These are phyloP conservation scores for Epinephelus awoara DNA, from an alignment of 2,797 vertebrate genomes.

Conservation along the genomic window DNA sequence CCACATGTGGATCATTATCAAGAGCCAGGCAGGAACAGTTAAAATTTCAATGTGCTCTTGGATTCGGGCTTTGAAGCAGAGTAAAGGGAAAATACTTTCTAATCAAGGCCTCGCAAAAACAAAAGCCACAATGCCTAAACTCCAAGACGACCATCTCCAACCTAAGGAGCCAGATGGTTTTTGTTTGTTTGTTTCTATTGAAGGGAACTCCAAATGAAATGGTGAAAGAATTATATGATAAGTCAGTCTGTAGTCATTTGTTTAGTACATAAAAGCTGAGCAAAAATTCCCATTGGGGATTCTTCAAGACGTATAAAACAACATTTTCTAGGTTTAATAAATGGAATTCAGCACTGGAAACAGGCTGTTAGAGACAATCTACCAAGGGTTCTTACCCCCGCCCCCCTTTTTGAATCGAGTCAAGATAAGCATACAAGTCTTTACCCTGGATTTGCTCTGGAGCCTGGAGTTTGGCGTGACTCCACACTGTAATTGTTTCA, in stretches of 20 bases:
- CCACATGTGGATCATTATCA: constrained; percentile 82
- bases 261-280: constrained; percentile 36
- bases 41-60: constrained; percentile 77
- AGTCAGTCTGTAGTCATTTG: constrained; percentile 30
- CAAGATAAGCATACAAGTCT: constrained; percentile 62
- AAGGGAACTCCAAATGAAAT: constrained; percentile 46
- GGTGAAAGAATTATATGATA: constrained; percentile 35
- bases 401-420: constrained; percentile 39
- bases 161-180: constrained; percentile 71
- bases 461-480: constrained; percentile 61
- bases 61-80: constrained; percentile 75
- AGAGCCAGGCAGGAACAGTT: constrained; percentile 73
- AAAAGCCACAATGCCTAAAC: constrained; percentile 66
- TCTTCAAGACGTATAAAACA: constrained; percentile 39
- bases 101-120: constrained; percentile 79
- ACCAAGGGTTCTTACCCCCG: constrained; percentile 6
- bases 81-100: constrained; percentile 72
- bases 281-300: constrained; percentile 19
- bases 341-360: constrained; percentile 59
- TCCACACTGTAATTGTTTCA: constrained; percentile 75
- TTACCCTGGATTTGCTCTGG: constrained; percentile 62
- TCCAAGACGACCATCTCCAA: constrained; percentile 60
- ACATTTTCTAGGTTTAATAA: constrained; percentile 40
- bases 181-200: constrained; percentile 47
- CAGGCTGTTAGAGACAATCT: constrained; percentile 36